Conservation (phyloP, 2,797 vertebrate species). For the Anas acuta region DNA sequence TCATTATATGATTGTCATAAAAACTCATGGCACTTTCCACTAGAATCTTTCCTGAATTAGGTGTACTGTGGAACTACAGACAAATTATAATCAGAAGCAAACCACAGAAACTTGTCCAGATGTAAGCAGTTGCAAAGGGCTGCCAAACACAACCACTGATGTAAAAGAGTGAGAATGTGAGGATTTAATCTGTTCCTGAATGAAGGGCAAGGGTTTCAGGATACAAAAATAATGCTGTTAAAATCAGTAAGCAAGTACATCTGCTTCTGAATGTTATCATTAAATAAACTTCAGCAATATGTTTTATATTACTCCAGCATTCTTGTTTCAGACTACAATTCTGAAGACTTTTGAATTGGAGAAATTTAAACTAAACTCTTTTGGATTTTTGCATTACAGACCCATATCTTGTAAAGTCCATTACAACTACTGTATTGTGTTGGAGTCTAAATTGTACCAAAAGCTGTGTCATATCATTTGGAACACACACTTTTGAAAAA, state of each 20-base stretch:
- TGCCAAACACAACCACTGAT: slow-evolving; percentile 50
- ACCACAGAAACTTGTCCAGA: slow-evolving; percentile 30
- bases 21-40: background rate
- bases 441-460: slow-evolving; percentile 38
- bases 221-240: background rate
- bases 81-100: slow-evolving; percentile 4
- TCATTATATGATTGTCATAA: background rate
- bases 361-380: slow-evolving; percentile 44
- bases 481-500: slow-evolving; percentile 41
- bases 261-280: slow-evolving; percentile 32
- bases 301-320: background rate
- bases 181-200: slow-evolving; percentile 7
- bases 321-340: background rate
- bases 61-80: background rate
- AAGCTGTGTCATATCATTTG: slow-evolving; percentile 16
- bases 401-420: slow-evolving; percentile 10
- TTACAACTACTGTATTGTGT: slow-evolving; percentile 24
- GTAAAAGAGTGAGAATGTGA: slow-evolving; percentile 41
- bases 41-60: background rate
- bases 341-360: background rate
- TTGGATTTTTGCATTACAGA: slow-evolving; percentile 23
- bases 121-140: slow-evolving; percentile 16
- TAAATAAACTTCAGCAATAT: slow-evolving; percentile 12
- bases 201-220: background rate
- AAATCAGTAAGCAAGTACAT: slow-evolving; percentile 60